Percentiles rank a stretch among this genome's conserved stretches.
These are phyloP conservation scores for Eupithecia tripunctaria DNA, from an alignment of 2,888 invertebrate species.

Conservation along the genomic window DNA sequence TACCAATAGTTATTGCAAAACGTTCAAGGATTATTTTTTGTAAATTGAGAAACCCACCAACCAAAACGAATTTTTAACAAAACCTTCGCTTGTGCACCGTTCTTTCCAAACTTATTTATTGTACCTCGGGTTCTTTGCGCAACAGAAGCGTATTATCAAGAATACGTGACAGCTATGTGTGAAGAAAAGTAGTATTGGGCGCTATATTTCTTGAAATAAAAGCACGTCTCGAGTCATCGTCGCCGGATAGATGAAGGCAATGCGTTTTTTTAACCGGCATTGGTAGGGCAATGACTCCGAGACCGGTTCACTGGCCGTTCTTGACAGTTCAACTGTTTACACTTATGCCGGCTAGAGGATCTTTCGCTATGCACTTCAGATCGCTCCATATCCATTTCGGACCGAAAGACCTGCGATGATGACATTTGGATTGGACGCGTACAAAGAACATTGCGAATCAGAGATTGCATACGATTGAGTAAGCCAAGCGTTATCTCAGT, in stretches of 20 bases:
- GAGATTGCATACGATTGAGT: constrained; percentile 1
- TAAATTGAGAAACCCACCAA: constrained; percentile 4
- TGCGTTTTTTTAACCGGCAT: constrained; percentile 82
- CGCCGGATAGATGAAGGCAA: constrained; percentile 73
- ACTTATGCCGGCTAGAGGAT: constrained; percentile 72
- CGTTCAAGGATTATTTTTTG: constrained; percentile 10
- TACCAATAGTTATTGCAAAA: constrained; percentile 29
- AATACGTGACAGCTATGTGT: constrained; percentile 10
- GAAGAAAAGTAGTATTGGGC: constrained; percentile 31
- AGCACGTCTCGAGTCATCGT: constrained; percentile 62
- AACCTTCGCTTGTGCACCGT: constrained; percentile 2
- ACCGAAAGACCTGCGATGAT: constrained; percentile 2
- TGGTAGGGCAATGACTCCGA: constrained; percentile 80
- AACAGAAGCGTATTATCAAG: constrained; percentile 15
- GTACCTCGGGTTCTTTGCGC: not conserved
- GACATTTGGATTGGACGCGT: not conserved
- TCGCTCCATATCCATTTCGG: constrained; percentile 45
- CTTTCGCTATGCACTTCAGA: constrained; percentile 64
- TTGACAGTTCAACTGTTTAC: constrained; percentile 84
- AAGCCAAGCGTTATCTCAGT: not conserved
- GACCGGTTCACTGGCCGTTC: constrained; percentile 82
- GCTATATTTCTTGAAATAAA: constrained; percentile 58
- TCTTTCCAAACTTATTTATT: constrained; percentile 6
- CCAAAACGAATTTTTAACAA: constrained; percentile 10
- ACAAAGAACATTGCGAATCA: not conserved